These are phyloP conservation scores for Liasis olivaceus DNA, from an alignment of 2,797 vertebrate genomes.

Conservation along the genomic window DNA sequence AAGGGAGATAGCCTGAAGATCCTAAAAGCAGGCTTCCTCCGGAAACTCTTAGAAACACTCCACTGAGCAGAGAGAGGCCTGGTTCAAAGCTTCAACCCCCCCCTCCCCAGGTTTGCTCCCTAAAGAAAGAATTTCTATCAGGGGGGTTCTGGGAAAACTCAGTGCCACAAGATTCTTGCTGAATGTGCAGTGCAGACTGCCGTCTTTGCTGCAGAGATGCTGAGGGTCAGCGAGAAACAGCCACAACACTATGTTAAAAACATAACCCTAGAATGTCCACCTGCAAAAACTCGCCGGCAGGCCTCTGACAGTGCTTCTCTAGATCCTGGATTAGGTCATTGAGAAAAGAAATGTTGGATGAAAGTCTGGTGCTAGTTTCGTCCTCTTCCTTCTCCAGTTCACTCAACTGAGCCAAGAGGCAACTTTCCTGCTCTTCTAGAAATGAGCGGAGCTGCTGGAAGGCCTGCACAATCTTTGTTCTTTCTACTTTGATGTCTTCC, in stretches of 20 bases:
- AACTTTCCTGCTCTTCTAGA: background rate
- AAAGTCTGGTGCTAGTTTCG: background rate
- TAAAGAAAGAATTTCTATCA: background rate
- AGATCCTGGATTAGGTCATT: background rate
- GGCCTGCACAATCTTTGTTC: background rate
- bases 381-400: background rate
- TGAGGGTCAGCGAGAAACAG: background rate
- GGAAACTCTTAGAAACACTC: background rate
- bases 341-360: background rate
- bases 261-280: background rate
- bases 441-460: background rate
- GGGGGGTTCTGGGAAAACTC: background rate
- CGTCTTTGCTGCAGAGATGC: background rate
- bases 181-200: background rate
- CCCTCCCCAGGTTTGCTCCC: background rate
- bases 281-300: constrained; percentile 9
- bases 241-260: background rate
- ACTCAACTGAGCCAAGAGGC: background rate
- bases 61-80: background rate
- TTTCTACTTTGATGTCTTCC: background rate
- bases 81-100: background rate
- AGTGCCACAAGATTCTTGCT: background rate
- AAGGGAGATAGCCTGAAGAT: background rate
- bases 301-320: background rate
- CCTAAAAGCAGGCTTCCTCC: background rate